These are phyloP conservation scores for Circaetus cinerascens DNA, from an alignment of 2,113 vertebrate genomes.

Conservation along the genomic window DNA sequence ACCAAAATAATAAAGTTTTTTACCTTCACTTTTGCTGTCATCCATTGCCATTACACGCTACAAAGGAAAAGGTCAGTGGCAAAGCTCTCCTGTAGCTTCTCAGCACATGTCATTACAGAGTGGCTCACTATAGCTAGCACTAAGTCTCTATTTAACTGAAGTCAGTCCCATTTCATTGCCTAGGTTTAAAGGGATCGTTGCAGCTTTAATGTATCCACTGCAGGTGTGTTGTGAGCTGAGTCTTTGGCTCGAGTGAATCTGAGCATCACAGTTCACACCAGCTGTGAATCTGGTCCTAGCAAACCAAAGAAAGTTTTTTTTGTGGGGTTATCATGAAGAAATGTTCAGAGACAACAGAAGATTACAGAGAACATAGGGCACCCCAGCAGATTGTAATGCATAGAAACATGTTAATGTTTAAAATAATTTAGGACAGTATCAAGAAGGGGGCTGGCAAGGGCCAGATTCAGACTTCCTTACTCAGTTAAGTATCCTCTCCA, in stretches of 20 bases:
- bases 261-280: neutral
- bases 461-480: neutral
- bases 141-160: conserved; percentile 36
- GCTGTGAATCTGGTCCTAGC: neutral
- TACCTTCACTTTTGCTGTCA: conserved; percentile 48
- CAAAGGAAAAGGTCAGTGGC: conserved; percentile 26
- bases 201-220: conserved; percentile 17
- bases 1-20: conserved; percentile 4
- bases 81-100: neutral
- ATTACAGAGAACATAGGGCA: neutral
- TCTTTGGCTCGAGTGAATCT: neutral
- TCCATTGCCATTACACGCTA: neutral
- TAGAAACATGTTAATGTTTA: neutral
- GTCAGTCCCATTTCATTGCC: neutral
- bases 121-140: conserved; percentile 43
- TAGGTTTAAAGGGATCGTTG: conserved; percentile 12
- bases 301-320: neutral
- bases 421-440: neutral
- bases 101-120: conserved; percentile 53
- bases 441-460: neutral
- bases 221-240: neutral
- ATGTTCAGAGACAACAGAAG: neutral
- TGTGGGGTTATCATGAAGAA: neutral
- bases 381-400: neutral
- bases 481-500: neutral